These are phyloP conservation scores for Gracilinanus agilis DNA, from an alignment of 2,113 vertebrate genomes.

Conservation along the genomic window DNA sequence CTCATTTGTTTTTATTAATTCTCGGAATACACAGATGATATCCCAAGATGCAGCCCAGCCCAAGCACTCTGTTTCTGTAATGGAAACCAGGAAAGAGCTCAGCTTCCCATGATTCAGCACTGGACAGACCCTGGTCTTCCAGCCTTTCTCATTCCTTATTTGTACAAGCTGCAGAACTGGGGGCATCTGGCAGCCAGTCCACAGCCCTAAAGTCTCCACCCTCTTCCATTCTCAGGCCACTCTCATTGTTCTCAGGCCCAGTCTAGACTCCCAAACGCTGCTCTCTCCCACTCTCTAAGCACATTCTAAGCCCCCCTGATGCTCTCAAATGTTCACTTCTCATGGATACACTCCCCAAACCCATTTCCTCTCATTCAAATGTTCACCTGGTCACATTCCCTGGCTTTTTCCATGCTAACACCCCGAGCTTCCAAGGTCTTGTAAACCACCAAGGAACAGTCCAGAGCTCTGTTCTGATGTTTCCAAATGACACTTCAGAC, in stretches of 20 bases:
- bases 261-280: not conserved
- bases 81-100: not conserved
- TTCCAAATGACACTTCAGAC: not conserved
- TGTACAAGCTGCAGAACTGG: not conserved
- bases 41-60: not conserved
- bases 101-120: not conserved
- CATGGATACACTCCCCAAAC: not conserved
- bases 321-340: not conserved
- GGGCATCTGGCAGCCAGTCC: no score
- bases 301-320: not conserved
- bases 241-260: not conserved
- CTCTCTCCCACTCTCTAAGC: not conserved
- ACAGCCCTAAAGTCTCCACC: not conserved
- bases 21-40: not conserved
- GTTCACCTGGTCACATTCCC: not conserved
- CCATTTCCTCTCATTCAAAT: not conserved
- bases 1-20: not conserved
- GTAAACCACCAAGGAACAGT: not conserved
- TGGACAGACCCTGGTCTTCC: not conserved
- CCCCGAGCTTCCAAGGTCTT: not conserved
- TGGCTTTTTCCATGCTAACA: not conserved
- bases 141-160: not conserved
- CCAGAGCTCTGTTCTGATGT: not conserved
- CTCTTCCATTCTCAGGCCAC: not conserved
- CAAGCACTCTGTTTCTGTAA: not conserved